A percentile compares a stretch with the other conserved stretches of the same genome.
Conservation (phyloP, 2,113 vertebrate genomes). For the Centropus bengalensis region DNA sequence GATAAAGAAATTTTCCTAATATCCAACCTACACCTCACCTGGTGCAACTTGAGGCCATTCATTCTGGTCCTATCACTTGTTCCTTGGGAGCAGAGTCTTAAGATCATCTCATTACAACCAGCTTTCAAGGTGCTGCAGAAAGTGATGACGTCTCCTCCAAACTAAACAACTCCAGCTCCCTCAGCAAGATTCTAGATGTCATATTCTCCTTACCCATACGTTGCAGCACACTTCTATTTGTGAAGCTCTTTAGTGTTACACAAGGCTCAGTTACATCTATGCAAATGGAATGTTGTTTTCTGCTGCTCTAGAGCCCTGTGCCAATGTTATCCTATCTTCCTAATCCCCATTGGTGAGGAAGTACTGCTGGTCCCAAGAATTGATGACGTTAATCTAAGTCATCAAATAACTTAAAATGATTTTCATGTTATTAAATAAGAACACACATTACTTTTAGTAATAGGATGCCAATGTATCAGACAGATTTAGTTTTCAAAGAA, state of each 20-base stretch:
- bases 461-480: background rate
- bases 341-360: background rate
- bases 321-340: background rate
- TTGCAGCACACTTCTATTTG: background rate
- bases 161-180: too few species aligned
- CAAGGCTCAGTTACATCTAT: background rate
- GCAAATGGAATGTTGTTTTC: background rate
- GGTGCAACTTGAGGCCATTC: too few species aligned
- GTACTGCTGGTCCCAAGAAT: background rate
- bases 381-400: background rate
- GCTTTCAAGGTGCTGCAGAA: too few species aligned
- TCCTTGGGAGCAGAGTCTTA: too few species aligned
- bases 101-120: too few species aligned
- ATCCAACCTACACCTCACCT: too few species aligned
- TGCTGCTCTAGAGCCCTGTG: background rate
- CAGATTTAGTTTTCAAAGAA: background rate
- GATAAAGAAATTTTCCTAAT: too few species aligned
- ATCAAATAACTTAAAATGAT: background rate
- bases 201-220: background rate
- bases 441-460: background rate
- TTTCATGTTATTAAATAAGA: background rate
- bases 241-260: background rate
- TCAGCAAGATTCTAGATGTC: background rate
- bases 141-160: too few species aligned
- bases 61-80: too few species aligned